Conservation (phyloP, 2,888 invertebrate species). For the Eudemis profundana region DNA sequence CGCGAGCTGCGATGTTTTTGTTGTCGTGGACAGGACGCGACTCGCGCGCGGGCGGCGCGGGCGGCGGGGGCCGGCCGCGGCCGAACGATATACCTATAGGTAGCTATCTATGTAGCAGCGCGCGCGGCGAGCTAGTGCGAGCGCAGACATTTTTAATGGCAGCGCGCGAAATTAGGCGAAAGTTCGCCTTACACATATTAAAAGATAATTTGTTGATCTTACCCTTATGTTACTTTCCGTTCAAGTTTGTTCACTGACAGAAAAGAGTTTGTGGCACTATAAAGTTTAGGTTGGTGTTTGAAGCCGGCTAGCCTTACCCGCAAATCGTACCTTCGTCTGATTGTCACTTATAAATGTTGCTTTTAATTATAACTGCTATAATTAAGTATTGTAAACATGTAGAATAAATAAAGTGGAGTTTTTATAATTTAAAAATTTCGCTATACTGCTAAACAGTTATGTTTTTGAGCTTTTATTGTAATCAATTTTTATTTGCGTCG, state of each 20-base stretch:
- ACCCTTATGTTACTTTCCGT: not conserved
- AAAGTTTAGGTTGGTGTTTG: conserved; percentile 77
- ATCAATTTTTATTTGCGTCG: conserved; percentile 43
- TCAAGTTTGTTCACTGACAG: not conserved
- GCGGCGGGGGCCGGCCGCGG: too few species aligned
- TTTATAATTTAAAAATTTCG: conserved; percentile 12
- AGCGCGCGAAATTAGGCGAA: too few species aligned
- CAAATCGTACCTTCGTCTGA: conserved; percentile 58
- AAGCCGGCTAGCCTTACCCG: conserved; percentile 58
- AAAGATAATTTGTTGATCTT: not conserved
- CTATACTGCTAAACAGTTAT: conserved; percentile 11
- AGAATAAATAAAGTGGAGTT: conserved; percentile 24
- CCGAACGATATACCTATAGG: too few species aligned
- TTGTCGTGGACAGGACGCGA: too few species aligned
- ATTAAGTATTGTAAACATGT: conserved; percentile 25
- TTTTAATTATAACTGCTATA: conserved; percentile 38
- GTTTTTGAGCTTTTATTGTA: conserved; percentile 36
- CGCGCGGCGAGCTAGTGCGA: too few species aligned
- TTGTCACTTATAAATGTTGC: conserved; percentile 49
- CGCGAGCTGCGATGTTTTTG: too few species aligned
- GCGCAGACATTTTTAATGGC: too few species aligned
- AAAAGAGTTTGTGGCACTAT: conserved; percentile 30
- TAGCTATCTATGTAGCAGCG: too few species aligned
- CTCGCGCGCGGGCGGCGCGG: too few species aligned
- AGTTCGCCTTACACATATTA: too few species aligned